These are phyloP conservation scores for Lytechinus pictus DNA, from an alignment of 35 echinoderm and acorn worm species.

Conservation along the genomic window DNA sequence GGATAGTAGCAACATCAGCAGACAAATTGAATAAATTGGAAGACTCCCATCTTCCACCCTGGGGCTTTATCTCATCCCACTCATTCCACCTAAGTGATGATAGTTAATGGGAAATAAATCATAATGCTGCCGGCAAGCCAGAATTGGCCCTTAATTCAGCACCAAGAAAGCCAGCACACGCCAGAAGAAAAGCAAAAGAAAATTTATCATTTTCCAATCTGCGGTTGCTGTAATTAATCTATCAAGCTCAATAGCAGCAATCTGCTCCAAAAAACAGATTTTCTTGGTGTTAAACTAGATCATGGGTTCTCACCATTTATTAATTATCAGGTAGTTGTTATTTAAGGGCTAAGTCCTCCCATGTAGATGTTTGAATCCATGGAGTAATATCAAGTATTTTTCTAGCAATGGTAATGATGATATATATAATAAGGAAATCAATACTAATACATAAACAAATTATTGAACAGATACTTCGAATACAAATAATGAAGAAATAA, in stretches of 20 bases:
- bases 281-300: not conserved
- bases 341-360: not conserved
- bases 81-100: not conserved
- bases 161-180: not conserved
- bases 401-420: too few species aligned
- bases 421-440: too few species aligned
- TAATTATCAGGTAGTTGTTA: not conserved
- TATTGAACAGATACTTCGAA: too few species aligned
- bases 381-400: too few species aligned
- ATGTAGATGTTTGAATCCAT: too few species aligned
- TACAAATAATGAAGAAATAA: too few species aligned
- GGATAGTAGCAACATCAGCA: not conserved
- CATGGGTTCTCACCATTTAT: not conserved
- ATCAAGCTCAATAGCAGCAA: not conserved
- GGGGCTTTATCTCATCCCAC: not conserved
- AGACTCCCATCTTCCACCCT: not conserved
- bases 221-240: not conserved
- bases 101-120: not conserved
- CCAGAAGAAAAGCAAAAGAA: not conserved
- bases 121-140: not conserved
- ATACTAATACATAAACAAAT: too few species aligned
- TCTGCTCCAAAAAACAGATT: not conserved
- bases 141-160: not conserved
- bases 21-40: not conserved
- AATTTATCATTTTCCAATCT: not conserved